Evolutionary conservation across 2,113 vertebrate species (phyloP).

Genomic region (Empidonax alnorum): DNA sequence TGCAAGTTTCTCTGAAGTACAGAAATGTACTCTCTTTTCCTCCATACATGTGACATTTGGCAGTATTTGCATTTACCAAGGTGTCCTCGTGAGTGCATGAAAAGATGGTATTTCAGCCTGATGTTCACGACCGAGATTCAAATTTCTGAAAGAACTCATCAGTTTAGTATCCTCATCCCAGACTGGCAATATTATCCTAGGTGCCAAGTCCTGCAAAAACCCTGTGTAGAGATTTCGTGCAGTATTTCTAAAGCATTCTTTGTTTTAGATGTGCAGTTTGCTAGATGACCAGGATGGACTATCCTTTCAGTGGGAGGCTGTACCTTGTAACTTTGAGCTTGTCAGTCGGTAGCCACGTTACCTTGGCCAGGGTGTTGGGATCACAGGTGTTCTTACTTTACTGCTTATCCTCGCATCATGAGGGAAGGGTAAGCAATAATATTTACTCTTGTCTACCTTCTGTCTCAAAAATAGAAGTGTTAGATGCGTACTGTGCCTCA

Average conservation of each 20-base stretch:
- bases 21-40: not conserved
- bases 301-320: not conserved
- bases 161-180: not conserved
- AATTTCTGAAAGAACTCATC: not conserved
- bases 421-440: not conserved
- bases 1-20: not conserved
- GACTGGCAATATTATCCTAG: not conserved
- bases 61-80: not conserved
- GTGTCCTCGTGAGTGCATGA: not conserved
- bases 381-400: not conserved
- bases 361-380: not conserved
- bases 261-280: not conserved
- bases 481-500: not conserved
- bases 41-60: not conserved
- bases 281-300: not conserved
- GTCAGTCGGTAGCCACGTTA: not conserved
- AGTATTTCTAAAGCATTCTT: not conserved
- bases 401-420: not conserved
- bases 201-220: not conserved
- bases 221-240: not conserved
- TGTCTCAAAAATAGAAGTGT: not conserved
- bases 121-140: not conserved
- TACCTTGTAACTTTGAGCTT: not conserved
- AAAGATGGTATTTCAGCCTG: not conserved
- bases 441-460: not conserved